A percentile compares a stretch with the other conserved stretches of the same genome.
Evolutionary conservation across 2,888 invertebrate species (phyloP).

Genomic region (Aspidapion aeneum): DNA sequence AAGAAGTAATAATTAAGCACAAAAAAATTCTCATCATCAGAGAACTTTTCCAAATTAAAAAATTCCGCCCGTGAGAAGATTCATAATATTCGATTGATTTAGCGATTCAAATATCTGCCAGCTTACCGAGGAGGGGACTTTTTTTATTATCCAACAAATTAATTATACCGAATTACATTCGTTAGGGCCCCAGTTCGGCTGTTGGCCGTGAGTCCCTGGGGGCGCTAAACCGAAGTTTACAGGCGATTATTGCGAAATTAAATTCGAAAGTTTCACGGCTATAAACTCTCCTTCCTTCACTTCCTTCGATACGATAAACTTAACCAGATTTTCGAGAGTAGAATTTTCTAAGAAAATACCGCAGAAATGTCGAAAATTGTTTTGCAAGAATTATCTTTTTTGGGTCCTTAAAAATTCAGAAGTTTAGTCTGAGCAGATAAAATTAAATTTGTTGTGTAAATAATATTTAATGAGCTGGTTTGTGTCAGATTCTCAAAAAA

Average conservation of each 20-base stretch:
- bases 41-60: neutral
- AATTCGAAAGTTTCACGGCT: slow-evolving; percentile 3
- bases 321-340: neutral
- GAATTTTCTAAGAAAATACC: neutral
- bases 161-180: neutral
- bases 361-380: neutral
- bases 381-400: neutral
- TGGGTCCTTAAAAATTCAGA: too few species aligned
- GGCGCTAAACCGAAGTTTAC: slow-evolving; percentile 2
- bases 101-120: neutral
- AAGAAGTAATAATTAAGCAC: neutral
- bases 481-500: too few species aligned
- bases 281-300: neutral
- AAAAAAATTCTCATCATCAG: neutral
- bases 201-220: neutral
- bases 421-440: too few species aligned
- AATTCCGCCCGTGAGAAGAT: neutral
- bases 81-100: neutral
- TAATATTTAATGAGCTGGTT: too few species aligned
- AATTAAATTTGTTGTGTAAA: too few species aligned
- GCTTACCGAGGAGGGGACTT: too few species aligned
- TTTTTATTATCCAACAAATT: neutral
- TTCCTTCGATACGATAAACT: neutral
- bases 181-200: neutral
- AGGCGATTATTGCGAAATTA: slow-evolving; percentile 3